Base-by-base conservation (phyloP, 2,888 invertebrate genomes). In the Mantis religiosa region DNA sequence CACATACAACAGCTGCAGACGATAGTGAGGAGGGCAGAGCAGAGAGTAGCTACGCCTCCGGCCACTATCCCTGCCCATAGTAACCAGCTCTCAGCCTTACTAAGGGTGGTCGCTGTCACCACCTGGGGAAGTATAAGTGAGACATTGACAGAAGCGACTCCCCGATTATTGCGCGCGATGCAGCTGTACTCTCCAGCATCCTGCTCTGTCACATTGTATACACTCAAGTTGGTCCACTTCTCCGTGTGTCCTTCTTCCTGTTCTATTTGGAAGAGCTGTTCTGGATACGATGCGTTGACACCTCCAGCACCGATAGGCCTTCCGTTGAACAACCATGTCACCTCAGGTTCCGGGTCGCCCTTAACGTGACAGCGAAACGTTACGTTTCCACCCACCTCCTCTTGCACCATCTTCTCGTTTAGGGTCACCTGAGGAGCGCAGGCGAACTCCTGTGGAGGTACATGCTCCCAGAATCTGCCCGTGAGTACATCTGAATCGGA, bases 181-280 rank as follows among this genome's bases (percentile, higher is more conserved):
- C 98, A 98, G 89, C 96, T 96, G 94, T 98, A 98, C 91, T 97
- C 96, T 3, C 98, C 98, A 2, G 97, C 96, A 92, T 98, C 97
- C 86, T 95, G 94, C 92, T 96, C 97, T 91, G 96, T 97, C 91
- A 97, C 96, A 93, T 98, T 97, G 91, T 95, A 96, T 90, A 98
- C 95, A 89, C 97, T 97, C 90, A 98, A 94, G 92, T 97, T 97
- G 91, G 96, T 96, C 97, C 97, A 97, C 92, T 95, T 94, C 92
- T 95, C 91, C 87, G 30, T 91, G 34, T 47, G 85, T 81, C 89
- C 83, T 25, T 87, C 88, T 85, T 89, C 88, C 83, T 90, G 89
- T 87, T 90, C 90, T 71, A 91, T 89, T 15, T 90, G 28, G 86
- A 90, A 90, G 41, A 90, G 82, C 54, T 90, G 90, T 54, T 90